Percentiles rank a stretch among this genome's conserved stretches.
These are phyloP conservation scores for Cyrtonyx montezumae DNA, from an alignment of 2,113 vertebrate species.

Conservation along the genomic window DNA sequence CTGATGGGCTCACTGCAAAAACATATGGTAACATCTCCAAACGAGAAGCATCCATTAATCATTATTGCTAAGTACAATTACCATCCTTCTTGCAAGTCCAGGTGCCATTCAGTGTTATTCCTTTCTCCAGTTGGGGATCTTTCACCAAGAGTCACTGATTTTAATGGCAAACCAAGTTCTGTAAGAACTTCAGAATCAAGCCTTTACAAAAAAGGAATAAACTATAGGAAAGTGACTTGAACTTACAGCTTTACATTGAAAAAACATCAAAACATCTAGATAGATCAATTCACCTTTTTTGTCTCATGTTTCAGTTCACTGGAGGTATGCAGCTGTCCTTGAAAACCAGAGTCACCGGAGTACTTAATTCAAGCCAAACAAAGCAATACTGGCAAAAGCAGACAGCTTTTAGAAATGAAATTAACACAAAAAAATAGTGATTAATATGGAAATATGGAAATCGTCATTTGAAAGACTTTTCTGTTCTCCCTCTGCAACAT, in stretches of 20 bases:
- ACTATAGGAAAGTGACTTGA: background rate
- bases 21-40: background rate
- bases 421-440: slow-evolving; percentile 40
- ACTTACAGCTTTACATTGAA: background rate
- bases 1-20: background rate
- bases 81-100: background rate
- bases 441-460: slow-evolving; percentile 11
- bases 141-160: background rate
- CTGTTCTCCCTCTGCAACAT: background rate
- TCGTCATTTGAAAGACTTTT: slow-evolving; percentile 42
- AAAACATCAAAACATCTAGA: background rate
- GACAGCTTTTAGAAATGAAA: slow-evolving; percentile 12
- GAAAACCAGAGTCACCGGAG: background rate
- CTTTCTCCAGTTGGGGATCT: background rate
- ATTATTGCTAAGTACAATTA: background rate
- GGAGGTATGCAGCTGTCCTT: background rate
- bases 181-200: background rate
- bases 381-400: background rate
- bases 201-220: background rate
- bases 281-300: background rate
- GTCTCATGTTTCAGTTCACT: background rate
- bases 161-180: background rate
- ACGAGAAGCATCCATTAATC: background rate
- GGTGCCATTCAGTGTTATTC: background rate
- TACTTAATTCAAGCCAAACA: background rate